A percentile compares a stretch with the other conserved stretches of the same genome.
Conservation (phyloP, 2,888 invertebrate genomes). For the Pseudoips prasinana region DNA sequence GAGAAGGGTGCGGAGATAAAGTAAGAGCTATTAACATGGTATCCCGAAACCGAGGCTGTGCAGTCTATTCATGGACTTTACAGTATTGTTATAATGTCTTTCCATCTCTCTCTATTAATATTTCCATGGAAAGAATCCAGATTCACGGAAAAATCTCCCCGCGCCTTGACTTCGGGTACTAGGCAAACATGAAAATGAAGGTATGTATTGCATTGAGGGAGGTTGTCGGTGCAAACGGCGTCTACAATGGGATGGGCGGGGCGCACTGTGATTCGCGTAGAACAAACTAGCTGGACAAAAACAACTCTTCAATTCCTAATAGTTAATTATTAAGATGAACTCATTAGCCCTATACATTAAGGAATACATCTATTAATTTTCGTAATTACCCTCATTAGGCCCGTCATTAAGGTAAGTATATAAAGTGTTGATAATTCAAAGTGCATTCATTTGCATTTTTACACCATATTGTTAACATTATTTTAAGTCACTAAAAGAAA, state of each 20-base stretch:
- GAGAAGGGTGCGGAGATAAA: slow-evolving; percentile 22
- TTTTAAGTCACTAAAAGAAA: too few relatives aligned
- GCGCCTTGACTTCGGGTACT: slow-evolving; percentile 51
- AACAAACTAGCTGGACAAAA: too few relatives aligned
- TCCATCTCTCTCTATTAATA: slow-evolving; percentile 14
- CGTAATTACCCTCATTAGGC: too few relatives aligned
- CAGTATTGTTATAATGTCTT: not conserved
- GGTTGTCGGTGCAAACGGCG: slow-evolving; percentile 2
- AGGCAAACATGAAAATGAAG: slow-evolving; percentile 36
- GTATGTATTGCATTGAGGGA: slow-evolving; percentile 17
- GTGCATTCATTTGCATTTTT: too few relatives aligned
- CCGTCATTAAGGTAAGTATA: too few relatives aligned
- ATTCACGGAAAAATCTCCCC: slow-evolving; percentile 63
- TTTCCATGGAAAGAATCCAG: slow-evolving; percentile 25
- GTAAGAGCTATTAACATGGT: slow-evolving; percentile 15
- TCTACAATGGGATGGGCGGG: slow-evolving; percentile 8
- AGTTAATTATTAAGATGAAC: too few relatives aligned
- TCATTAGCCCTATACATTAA: too few relatives aligned
- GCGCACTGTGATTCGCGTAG: not conserved
- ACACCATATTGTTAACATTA: too few relatives aligned
- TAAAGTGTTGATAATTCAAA: too few relatives aligned
- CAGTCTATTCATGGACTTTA: slow-evolving; percentile 5
- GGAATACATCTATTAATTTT: too few relatives aligned
- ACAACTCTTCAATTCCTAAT: too few relatives aligned
- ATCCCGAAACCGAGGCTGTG: not conserved